Percentiles rank a stretch among this genome's conserved stretches.
Conservation (phyloP, 2,113 vertebrate species). For the Chascanopsetta lugubris region DNA sequence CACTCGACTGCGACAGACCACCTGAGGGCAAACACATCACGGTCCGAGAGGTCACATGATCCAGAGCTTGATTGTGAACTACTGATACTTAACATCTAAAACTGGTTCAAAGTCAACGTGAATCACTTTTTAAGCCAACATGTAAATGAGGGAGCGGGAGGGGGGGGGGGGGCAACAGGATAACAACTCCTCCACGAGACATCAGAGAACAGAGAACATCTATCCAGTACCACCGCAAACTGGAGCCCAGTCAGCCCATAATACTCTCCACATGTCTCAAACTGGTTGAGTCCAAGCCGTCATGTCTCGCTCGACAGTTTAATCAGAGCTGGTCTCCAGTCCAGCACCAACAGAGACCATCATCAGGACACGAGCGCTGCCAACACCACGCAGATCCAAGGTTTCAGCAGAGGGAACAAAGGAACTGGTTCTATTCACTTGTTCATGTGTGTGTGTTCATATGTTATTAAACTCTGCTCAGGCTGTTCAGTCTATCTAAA, state of each 20-base stretch:
- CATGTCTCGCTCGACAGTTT: conserved; percentile 56
- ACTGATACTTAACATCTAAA: conserved; percentile 17
- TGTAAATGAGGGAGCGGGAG: conserved; percentile 38
- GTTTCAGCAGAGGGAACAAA: background rate
- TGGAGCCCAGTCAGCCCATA: conserved; percentile 59
- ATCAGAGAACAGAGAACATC: conserved; percentile 48
- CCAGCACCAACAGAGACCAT: conserved; percentile 36
- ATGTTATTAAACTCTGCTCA: background rate
- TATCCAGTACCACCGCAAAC: conserved; percentile 50
- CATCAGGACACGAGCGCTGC: conserved; percentile 13
- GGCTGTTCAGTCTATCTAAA: background rate
- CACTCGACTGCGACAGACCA: background rate
- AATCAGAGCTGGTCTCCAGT: conserved; percentile 41
- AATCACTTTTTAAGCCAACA: conserved; percentile 11
- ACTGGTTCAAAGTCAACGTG: conserved; percentile 18
- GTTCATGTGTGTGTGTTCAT: background rate
- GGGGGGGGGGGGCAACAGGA: conserved; percentile 48
- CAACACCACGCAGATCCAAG: background rate
- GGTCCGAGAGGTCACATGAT: conserved; percentile 1
- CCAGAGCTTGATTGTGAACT: background rate
- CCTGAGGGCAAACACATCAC: conserved; percentile 10
- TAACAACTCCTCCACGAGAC: conserved; percentile 56
- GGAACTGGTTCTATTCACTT: background rate
- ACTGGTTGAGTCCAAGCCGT: conserved; percentile 46
- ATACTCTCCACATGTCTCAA: conserved; percentile 61